Evolutionary conservation across 2,797 vertebrate genomes (phyloP).

Genomic region (Lutjanus campechanus): DNA sequence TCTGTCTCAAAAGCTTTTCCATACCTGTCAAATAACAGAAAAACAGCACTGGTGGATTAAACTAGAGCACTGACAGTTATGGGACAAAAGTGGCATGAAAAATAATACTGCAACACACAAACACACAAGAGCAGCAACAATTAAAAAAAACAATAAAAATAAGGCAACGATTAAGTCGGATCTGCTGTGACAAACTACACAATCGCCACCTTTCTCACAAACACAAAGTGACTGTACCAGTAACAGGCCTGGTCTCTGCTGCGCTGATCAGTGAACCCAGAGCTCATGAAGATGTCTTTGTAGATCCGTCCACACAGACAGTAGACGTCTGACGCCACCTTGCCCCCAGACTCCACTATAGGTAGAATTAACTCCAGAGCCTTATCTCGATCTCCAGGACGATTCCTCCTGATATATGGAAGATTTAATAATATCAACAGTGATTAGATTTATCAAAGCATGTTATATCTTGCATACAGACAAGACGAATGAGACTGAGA

Average conservation of each 20-base stretch:
- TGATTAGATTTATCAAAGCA: neutral
- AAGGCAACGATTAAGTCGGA: neutral
- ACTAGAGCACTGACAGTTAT: too few relatives aligned
- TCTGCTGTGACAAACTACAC: neutral
- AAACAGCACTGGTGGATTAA: neutral
- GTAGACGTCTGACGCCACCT: conserved; percentile 90
- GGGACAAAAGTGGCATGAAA: neutral
- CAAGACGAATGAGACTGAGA: neutral
- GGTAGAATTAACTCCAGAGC: conserved; percentile 90
- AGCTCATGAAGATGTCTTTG: conserved; percentile 94
- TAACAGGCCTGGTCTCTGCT: conserved; percentile 89
- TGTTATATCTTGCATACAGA: neutral
- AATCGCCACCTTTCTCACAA: neutral
- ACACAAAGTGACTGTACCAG: conserved; percentile 83
- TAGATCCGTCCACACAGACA: conserved; percentile 95
- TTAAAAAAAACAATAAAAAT: too few relatives aligned
- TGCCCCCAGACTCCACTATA: conserved; percentile 78
- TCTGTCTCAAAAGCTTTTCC: conserved; percentile 91
- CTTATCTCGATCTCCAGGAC: conserved; percentile 88
- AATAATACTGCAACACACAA: neutral
- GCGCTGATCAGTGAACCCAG: conserved; percentile 83
- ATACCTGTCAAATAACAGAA: conserved; percentile 85
- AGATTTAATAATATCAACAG: conserved; percentile 1
- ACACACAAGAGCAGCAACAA: neutral
- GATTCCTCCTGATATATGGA: conserved; percentile 87